Evolutionary conservation across 2,113 vertebrate species (phyloP).

Genomic region (Balaeniceps rex): DNA sequence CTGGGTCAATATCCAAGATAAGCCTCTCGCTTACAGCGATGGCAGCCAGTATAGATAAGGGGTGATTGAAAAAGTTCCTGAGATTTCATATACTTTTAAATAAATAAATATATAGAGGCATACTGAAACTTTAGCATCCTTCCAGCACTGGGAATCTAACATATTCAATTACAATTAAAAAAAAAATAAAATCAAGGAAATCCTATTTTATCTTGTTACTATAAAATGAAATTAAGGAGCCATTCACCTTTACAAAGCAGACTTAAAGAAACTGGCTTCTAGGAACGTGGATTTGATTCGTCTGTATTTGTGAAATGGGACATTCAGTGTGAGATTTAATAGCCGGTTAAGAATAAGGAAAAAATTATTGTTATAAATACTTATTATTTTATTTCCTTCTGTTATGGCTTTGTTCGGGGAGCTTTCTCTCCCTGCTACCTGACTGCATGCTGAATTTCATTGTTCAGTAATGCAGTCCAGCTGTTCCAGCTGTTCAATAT

Average conservation of each 20-base stretch:
- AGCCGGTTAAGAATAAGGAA: neutral
- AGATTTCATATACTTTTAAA: neutral
- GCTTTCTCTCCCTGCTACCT: neutral
- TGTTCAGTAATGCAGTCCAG: conserved; percentile 54
- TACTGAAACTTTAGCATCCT: neutral
- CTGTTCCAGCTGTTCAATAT: conserved; percentile 61
- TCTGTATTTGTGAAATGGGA: neutral
- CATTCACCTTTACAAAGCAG: neutral
- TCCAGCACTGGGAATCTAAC: neutral
- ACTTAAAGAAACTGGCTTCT: neutral
- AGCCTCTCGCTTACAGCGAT: neutral
- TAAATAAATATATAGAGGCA: neutral
- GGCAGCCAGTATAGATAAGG: neutral
- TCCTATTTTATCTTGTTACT: neutral
- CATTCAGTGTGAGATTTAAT: neutral
- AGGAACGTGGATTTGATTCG: neutral
- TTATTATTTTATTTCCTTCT: conserved; percentile 21
- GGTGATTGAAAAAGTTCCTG: neutral
- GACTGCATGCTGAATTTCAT: conserved; percentile 31
- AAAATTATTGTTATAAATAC: neutral
- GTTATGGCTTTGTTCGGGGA: conserved; percentile 1
- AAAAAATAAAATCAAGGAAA: neutral
- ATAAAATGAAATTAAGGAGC: conserved; percentile 7
- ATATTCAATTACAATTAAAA: neutral
- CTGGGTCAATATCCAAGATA: neutral